Base-by-base conservation (phyloP, 2,888 invertebrate genomes). In the Tuberolachnus salignus region DNA sequence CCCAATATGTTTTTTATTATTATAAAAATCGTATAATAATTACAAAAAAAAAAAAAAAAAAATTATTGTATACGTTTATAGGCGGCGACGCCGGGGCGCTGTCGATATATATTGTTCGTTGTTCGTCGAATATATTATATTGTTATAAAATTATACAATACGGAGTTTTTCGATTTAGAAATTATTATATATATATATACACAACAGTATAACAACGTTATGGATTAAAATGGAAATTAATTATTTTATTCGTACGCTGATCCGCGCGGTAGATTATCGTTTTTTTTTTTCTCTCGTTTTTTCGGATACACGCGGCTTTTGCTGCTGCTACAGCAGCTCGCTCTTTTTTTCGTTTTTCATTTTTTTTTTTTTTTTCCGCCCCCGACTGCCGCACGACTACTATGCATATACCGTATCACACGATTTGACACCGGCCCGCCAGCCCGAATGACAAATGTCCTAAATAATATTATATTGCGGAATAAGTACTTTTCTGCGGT, bases 381-480 rank as follows among this genome's bases (percentile, higher is more conserved):
- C 34, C 6, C 34, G 34, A 34, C 34, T 34, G 19, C 42, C 51
- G 8, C n/a, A 11, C n/a, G n/a, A n/a, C n/a, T n/a, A n/a, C n/a
- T n/a, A n/a, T n/a, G n/a, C n/a, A n/a, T n/a, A n/a, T n/a, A n/a
- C n/a, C n/a, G n/a, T n/a, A n/a, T n/a, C n/a, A 8, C 21, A 8
- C 44, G 21, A 51, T 73, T 53, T 53, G 21, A 51, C 51, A 49
- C 19, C 16, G 1, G 34, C 49, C 19, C 16, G 1, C 49, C 49
- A 34, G 23, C 49, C 49, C 21, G 1, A 63, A 63, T 63, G 51
- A 42, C 63, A 21, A 73, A 63, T 73, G 51, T 63, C 44, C n/a
- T 55, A 55, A 21, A 55, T 63, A 51, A 23, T 16, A 26, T 4
- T 34, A 34, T 34, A 51, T 63, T 42, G 51, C 49, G 34, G 34